Evolutionary conservation across 2,113 vertebrate genomes (phyloP), one percentile per base, ranked within the genome.

Genomic region (Donacobius atricapilla): DNA sequence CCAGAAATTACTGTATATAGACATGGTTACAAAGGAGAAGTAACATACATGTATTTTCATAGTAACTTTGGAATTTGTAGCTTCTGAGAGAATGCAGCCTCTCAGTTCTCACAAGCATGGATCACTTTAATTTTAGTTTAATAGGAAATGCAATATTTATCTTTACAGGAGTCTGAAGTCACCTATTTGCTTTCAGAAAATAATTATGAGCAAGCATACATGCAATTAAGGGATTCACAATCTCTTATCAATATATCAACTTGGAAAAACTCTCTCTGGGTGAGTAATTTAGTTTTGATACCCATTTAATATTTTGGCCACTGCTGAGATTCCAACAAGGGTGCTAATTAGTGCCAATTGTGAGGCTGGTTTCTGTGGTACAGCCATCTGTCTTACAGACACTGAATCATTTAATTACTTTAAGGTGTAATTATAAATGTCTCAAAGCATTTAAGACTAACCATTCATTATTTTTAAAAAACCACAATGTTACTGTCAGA

Each of bases 341-440:
- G 83, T 95, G 93, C 81, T 96, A 95, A 97, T 97, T 96, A 96
- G 83, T 90, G 88, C 47, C 90, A 95, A 71, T 90, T 94, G 88
- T 70, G 45, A 94, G 82, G 54, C n/a, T 90, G 35, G 24, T 88
- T 95, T 96, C 90, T 90, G 66, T 60, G 58, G 80, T 94, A 69
- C 64, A 90, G 78, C 78, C 93, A 96, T 94, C 93, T 96, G 87
- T 93, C 90, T 96, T 83, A 73, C 12, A 90, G 70, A 95, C 28
- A 86, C 39, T 91, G 58, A 95, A 94, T 88, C 35, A 90, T 68
- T 95, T 91, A 72, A 91, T 96, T 96, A 93, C 84, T 90, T 93
- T 77, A 90, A 94, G 90, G 85, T 96, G 31, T 78, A 95, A 96
- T 96, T 90, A 95, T 45, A 92, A 35, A 93, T 71, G 64, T 88